Evolutionary conservation across 92 coral and sea anemone species (phyloP).

Genomic region (Zoanthus sociatus): DNA sequence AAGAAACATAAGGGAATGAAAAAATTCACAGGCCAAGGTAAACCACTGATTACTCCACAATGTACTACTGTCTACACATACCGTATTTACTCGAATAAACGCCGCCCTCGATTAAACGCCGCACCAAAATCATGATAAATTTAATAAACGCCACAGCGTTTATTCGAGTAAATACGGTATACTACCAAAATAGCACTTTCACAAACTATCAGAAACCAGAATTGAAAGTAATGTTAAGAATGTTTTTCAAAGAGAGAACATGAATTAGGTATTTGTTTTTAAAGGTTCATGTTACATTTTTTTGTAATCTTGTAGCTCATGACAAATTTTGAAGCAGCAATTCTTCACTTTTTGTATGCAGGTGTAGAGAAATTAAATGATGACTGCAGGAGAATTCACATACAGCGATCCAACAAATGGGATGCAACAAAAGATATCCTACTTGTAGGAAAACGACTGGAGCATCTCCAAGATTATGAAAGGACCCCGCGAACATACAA

Average conservation of each 20-base stretch:
- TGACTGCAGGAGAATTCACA: slow-evolving; percentile 8
- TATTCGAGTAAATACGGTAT: too few relatives aligned
- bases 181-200: background rate
- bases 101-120: too few relatives aligned
- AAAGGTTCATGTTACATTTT: background rate
- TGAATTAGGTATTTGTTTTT: background rate
- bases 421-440: slow-evolving; percentile 26
- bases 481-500: slow-evolving; percentile 25
- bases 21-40: background rate
- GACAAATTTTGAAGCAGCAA: background rate
- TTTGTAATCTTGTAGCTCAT: background rate
- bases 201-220: background rate
- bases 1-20: background rate
- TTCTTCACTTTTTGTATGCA: background rate
- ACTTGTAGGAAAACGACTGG: slow-evolving; percentile 19
- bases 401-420: slow-evolving; percentile 8
- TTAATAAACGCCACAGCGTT: too few relatives aligned
- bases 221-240: background rate
- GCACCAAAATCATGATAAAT: too few relatives aligned
- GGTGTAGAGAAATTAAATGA: slow-evolving; percentile 6
- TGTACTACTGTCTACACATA: background rate
- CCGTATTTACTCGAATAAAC: too few relatives aligned
- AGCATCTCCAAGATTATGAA: slow-evolving; percentile 28
- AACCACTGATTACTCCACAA: background rate
- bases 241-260: background rate